Evolutionary conservation across 2,113 vertebrate genomes (phyloP), one percentile per base, ranked within the genome.

Genomic region (Nesogale talazaci): DNA sequence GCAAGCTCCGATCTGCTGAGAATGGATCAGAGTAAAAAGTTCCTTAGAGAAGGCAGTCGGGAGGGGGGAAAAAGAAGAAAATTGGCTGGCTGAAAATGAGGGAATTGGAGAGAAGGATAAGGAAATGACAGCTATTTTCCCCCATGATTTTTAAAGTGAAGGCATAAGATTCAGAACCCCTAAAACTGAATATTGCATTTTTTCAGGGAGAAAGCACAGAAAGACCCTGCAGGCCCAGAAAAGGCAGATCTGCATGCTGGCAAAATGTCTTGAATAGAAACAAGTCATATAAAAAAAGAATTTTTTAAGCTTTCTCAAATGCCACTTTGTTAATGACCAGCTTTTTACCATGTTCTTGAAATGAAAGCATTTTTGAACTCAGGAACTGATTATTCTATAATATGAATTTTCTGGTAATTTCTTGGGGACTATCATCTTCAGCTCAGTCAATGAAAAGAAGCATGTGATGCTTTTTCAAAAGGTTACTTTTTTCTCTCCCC

Each of bases 91-190:
- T 93, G 92, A 94, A 97, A 96, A 96, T 94, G 89, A 94, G 86
- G 81, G 94, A 96, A 96, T 92, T 96, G 95, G 88, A 96, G 79
- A 96, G 42, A 59, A 34, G 69, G 89, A 94, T 96, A 96, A 96
- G 90, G 94, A 95, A 97, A 96, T 94, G 93, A 93, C 46, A 75
- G 95, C 93, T 94, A 97, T 97, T 96, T 97, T 89, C 92, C 83
- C 46, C 90, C 89, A 95, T 89, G 86, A 91, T 94, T 96, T 52
- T 96, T 95, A 96, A 97, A 96, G 86, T 92, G 89, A 93, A 91
- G 63, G 80, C 92, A 93, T 93, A 94, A 87, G 93, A 96, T 94
- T 86, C 56, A 84, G 92, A 93, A 83, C 72, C 95, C 61, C 88
- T 78, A 46, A 97, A 96, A 96, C 87, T 92, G 74, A 95, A 92